These are phyloP conservation scores for Macrobrachium rosenbergii DNA, from an alignment of 1,140 invertebrate species.

Conservation along the genomic window DNA sequence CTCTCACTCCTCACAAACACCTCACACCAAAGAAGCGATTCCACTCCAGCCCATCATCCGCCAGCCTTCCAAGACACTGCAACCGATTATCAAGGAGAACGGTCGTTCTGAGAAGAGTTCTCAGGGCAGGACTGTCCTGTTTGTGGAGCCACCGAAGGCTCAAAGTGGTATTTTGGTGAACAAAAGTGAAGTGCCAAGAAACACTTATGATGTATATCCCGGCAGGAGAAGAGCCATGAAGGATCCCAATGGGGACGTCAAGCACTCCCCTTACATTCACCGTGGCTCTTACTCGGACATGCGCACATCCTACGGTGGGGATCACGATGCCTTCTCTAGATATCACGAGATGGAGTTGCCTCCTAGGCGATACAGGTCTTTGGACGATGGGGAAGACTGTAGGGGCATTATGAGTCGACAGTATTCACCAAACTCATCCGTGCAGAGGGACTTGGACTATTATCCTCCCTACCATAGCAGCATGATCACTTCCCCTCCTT, in stretches of 20 bases:
- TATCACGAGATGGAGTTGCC: conserved; percentile 8
- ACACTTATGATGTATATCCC: conserved; percentile 26
- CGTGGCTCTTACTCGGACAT: conserved; percentile 52
- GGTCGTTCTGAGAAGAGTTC: conserved; percentile 37
- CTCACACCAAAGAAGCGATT: conserved; percentile 7
- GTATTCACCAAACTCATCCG: neutral
- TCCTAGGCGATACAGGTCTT: neutral
- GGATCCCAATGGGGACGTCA: conserved; percentile 50
- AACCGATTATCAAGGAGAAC: conserved; percentile 57
- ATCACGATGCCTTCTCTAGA: neutral
- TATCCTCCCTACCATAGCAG: neutral
- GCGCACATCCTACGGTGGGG: neutral
- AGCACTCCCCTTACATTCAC: conserved; percentile 11
- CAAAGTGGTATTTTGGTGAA: conserved; percentile 43
- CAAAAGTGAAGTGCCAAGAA: conserved; percentile 52
- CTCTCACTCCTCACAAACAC: neutral
- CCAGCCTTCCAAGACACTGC: conserved; percentile 33
- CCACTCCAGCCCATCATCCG: conserved; percentile 35
- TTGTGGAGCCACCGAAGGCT: conserved; percentile 53
- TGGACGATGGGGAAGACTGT: conserved; percentile 21
- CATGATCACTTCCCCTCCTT: no score
- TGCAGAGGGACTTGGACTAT: conserved; percentile 5
- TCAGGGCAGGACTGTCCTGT: conserved; percentile 51
- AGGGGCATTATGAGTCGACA: neutral
- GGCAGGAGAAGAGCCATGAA: conserved; percentile 29